Conservation (phyloP, 2,113 vertebrate genomes). For the Kryptolebias marmoratus region DNA sequence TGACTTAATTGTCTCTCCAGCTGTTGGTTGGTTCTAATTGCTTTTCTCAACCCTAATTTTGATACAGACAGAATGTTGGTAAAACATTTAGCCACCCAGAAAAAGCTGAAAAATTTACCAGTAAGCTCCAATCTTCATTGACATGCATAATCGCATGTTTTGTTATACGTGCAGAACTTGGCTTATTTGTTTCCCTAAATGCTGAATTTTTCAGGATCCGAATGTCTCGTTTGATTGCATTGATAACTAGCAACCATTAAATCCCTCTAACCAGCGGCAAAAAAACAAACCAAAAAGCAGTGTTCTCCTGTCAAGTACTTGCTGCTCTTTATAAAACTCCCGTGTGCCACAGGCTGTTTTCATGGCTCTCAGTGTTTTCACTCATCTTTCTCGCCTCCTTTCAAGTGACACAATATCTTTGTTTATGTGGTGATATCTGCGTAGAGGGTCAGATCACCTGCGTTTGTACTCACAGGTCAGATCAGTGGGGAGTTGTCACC, state of each 20-base stretch:
- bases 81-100: no score
- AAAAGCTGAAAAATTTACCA: no score
- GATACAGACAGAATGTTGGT: no score
- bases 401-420: slow-evolving; percentile 45
- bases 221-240: slow-evolving; percentile 8
- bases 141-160: no score
- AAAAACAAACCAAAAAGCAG: slow-evolving; percentile 1
- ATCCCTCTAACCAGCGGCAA: slow-evolving; percentile 36
- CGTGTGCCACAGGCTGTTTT: slow-evolving; percentile 40
- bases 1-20: no score
- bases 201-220: slow-evolving; percentile 18
- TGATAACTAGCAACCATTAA: slow-evolving; percentile 25
- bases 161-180: neutral
- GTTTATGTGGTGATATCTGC: slow-evolving; percentile 49
- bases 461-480: slow-evolving; percentile 62
- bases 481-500: slow-evolving; percentile 64
- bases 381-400: slow-evolving; percentile 15
- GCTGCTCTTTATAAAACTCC: slow-evolving; percentile 4
- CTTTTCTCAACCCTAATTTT: no score
- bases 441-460: slow-evolving; percentile 65
- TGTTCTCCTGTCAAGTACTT: slow-evolving; percentile 12
- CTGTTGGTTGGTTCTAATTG: no score
- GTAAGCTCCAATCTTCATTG: no score
- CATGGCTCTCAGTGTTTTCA: slow-evolving; percentile 25
- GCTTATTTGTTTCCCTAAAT: neutral